Conservation (phyloP, 2,113 vertebrate genomes). For the Tragulus kanchil region DNA sequence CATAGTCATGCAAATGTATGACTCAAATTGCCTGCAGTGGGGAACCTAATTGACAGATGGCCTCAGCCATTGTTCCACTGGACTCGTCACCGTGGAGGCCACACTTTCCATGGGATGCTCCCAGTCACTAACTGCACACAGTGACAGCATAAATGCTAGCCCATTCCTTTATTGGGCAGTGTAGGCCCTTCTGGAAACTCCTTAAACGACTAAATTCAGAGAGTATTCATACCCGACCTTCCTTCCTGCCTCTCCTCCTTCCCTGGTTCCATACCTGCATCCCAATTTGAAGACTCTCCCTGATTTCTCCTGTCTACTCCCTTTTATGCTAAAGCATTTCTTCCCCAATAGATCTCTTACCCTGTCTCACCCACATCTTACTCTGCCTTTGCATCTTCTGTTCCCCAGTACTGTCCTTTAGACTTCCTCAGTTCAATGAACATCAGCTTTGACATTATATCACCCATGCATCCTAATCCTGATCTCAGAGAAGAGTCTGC, state of each 20-base stretch:
- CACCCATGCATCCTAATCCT: background rate
- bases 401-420: background rate
- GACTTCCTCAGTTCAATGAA: background rate
- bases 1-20: background rate
- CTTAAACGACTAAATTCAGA: background rate
- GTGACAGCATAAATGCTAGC: fast-evolving
- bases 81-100: background rate
- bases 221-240: background rate
- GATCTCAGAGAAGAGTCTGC: background rate
- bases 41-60: background rate
- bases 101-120: background rate
- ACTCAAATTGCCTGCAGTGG: background rate
- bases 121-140: too few species aligned
- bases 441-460: background rate
- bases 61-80: too few species aligned
- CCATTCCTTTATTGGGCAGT: background rate
- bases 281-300: background rate
- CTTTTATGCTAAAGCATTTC: background rate
- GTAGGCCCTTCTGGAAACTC: background rate
- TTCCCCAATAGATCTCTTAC: background rate
- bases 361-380: too few species aligned
- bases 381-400: background rate
- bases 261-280: background rate
- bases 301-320: background rate
- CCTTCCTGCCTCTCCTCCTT: background rate